Evolutionary conservation across 2,797 vertebrate genomes (phyloP), one percentile per base, ranked within the genome.

Genomic region (Carcharodon carcharias): DNA sequence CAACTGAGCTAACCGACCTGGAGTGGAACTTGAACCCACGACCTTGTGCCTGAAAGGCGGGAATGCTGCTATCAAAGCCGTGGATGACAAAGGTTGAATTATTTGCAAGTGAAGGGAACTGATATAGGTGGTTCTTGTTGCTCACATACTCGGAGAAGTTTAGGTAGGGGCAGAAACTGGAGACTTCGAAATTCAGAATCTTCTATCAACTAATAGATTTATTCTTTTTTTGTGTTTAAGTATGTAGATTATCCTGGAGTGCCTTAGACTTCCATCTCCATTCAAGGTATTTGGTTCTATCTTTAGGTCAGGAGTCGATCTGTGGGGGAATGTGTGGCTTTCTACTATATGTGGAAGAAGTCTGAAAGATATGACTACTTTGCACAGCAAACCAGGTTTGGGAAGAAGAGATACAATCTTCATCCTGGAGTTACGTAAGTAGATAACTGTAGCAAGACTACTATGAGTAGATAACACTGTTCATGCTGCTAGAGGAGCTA

Each of bases 291-390:
- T 58, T 58, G 67, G 45, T 91, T 31, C 96, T 4, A 26, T 58
- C 35, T 91, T 96, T 96, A 99, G 99, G 99, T 99, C 96, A 98
- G 98, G 97, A 98, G 98, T 96, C 98, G 99, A 97, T 99, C 99
- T 1, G 99, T 99, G 96, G 98, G 99, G 65, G 99, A 99, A 97
- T 99, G 99, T 97, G 99, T 99, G 89, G 99, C 99, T 1, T 99
- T 99, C 98, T 99, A 99, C 97, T 99, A 99, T 97, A 99, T 99
- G 98, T 99, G 99, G 99, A 99, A 99, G 71, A 99, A 99, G 97
- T 99, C 99, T 0, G 99, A 99, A 97, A 99, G 99, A 65, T 99
- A 99, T 5, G 99, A 99, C 97, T 98, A 98, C 97, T 99, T 99
- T 96, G 99, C 99, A 97, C 99, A 99, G 96, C 99, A 99, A 97